Conservation (phyloP, 2,113 vertebrate genomes). For the Cercocebus atys region DNA sequence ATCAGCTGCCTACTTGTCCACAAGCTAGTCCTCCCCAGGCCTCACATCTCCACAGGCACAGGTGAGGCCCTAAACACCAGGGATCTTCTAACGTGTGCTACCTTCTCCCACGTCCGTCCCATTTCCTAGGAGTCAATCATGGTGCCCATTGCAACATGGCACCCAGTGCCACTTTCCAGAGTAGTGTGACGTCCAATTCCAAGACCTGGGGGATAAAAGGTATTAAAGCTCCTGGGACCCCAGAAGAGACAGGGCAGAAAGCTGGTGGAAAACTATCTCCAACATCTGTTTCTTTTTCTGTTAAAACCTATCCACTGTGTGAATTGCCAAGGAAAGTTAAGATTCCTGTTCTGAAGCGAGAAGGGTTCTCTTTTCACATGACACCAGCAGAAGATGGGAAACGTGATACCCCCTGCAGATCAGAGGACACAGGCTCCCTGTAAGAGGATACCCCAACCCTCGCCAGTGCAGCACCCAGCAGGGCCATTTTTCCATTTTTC, state of each 20-base stretch:
- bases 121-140: background rate
- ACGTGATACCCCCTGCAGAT: background rate
- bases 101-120: background rate
- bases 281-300: background rate
- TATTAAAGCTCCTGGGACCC: background rate
- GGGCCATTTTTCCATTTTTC: background rate
- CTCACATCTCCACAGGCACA: background rate
- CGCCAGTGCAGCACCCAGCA: background rate
- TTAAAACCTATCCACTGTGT: conserved; percentile 22
- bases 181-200: background rate
- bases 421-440: background rate
- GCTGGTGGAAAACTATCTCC: background rate
- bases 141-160: background rate
- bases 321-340: conserved; percentile 16
- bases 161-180: background rate
- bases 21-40: background rate
- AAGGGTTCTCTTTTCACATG: conserved; percentile 30
- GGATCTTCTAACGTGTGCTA: background rate
- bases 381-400: conserved; percentile 51
- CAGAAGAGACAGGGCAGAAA: background rate
- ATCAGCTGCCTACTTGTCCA: background rate
- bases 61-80: background rate
- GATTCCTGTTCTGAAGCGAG: conserved; percentile 9
- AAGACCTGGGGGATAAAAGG: background rate
- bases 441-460: conserved; percentile 42